A percentile compares a stretch with the other conserved stretches of the same genome.
Evolutionary conservation across 23 tunicate genomes (phyloP).

Genomic region (Styela plicata): DNA sequence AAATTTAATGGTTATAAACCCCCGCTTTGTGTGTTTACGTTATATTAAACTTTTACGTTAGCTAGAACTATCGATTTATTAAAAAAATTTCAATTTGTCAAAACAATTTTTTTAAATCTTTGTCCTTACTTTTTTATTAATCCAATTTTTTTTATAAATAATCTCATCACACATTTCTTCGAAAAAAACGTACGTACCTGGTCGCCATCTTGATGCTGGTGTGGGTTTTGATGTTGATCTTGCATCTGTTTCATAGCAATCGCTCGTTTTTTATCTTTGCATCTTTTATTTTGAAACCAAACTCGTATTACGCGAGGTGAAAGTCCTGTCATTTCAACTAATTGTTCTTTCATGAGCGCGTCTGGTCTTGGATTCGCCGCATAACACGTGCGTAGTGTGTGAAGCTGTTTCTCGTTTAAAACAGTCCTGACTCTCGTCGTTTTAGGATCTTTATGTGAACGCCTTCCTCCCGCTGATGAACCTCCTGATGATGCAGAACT

Average conservation of each 20-base stretch:
- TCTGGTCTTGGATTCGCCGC: conserved; percentile 94
- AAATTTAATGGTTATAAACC: too few relatives aligned
- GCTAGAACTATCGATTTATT: too few relatives aligned
- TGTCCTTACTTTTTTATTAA: too few relatives aligned
- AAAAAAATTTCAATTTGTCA: too few relatives aligned
- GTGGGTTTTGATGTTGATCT: conserved; percentile 84
- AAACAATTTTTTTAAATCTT: too few relatives aligned
- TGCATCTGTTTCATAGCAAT: conserved; percentile 88
- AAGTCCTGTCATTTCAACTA: conserved; percentile 92
- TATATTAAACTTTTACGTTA: too few relatives aligned
- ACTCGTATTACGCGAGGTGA: conserved; percentile 91
- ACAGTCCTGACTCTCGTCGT: conserved; percentile 96
- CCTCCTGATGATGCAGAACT: conserved; percentile 8
- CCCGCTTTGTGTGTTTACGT: too few relatives aligned
- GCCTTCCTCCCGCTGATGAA: conserved; percentile 15
- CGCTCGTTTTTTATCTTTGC: conserved; percentile 93
- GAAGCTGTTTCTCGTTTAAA: conserved; percentile 92
- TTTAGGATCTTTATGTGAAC: conserved; percentile 59
- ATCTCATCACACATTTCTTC: too few relatives aligned
- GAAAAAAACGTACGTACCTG: too few relatives aligned
- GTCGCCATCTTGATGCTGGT: conserved; percentile 53
- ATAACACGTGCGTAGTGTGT: conserved; percentile 83
- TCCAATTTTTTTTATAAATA: too few relatives aligned
- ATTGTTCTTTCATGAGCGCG: conserved; percentile 97
- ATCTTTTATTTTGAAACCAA: conserved; percentile 97